Percentiles rank a stretch among this genome's conserved stretches.
Evolutionary conservation across 2,113 vertebrate genomes (phyloP).

Genomic region (Halcyon malimbica): DNA sequence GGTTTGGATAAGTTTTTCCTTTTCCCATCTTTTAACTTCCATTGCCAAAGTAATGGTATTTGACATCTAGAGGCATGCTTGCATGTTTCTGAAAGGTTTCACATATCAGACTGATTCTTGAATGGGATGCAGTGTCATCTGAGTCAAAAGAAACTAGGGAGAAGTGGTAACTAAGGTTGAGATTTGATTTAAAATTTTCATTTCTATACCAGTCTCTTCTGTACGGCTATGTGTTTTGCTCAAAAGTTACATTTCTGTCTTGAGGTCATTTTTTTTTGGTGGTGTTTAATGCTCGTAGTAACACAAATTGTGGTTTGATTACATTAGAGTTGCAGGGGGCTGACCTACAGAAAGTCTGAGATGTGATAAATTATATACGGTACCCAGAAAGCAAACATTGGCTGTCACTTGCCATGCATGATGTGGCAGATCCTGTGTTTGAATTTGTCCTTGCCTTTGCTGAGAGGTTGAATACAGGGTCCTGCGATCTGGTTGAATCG

Average conservation of each 20-base stretch:
- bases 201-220: not conserved
- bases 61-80: not conserved
- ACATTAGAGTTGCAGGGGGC: not conserved
- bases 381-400: not conserved
- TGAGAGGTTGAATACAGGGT: not conserved
- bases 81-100: not conserved
- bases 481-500: not conserved
- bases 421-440: not conserved
- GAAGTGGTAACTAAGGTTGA: not conserved
- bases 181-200: not conserved
- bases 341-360: not conserved
- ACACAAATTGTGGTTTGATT: not conserved
- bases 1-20: not conserved
- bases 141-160: not conserved
- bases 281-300: not conserved
- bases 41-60: fast-evolving
- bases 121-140: not conserved
- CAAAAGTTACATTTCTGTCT: not conserved
- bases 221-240: not conserved
- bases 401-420: not conserved
- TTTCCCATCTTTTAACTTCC: not conserved
- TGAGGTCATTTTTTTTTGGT: not conserved
- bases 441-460: not conserved
- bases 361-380: not conserved
- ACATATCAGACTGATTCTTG: not conserved